These are phyloP conservation scores for Gymnosoma rotundatum DNA, from an alignment of 2,888 invertebrate species.

Conservation along the genomic window DNA sequence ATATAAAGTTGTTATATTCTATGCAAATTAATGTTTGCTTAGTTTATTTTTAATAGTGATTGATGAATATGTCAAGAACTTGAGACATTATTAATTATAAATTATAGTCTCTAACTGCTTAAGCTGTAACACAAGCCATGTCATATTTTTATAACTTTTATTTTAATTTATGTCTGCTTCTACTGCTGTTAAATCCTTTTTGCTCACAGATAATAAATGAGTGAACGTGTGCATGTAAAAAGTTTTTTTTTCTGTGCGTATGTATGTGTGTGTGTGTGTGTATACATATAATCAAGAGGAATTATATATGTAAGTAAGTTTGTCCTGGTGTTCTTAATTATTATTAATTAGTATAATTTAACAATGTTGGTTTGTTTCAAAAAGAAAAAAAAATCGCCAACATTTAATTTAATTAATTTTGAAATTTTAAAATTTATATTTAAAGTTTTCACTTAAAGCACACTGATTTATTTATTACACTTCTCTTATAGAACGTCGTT, in stretches of 20 bases:
- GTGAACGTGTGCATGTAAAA: not conserved
- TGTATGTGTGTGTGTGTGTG: too few relatives aligned
- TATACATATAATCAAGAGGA: not conserved
- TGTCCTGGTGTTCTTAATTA: conserved; percentile 10
- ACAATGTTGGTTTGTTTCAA: not conserved
- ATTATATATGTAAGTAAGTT: not conserved
- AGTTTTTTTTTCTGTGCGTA: too few relatives aligned
- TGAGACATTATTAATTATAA: conserved; percentile 82
- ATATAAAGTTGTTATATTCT: not conserved
- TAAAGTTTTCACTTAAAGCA: too few relatives aligned
- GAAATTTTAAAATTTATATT: too few relatives aligned
- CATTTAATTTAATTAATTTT: too few relatives aligned
- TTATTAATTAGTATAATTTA: not conserved
- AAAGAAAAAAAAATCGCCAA: too few relatives aligned
- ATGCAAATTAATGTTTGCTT: conserved; percentile 19
- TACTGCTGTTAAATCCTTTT: not conserved
- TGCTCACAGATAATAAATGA: conserved; percentile 11
- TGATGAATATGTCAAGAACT: conserved; percentile 81
- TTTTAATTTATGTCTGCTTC: conserved; percentile 20
- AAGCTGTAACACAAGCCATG: conserved; percentile 31
- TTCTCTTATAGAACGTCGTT: too few relatives aligned
- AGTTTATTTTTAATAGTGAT: conserved; percentile 76
- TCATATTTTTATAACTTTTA: conserved; percentile 15
- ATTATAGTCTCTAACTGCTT: conserved; percentile 74
- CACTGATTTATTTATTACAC: not conserved